phyloP scores from a whole-genome alignment of 2,797 vertebrate genomes.

The Rhinogobio ventralis region DNA sequence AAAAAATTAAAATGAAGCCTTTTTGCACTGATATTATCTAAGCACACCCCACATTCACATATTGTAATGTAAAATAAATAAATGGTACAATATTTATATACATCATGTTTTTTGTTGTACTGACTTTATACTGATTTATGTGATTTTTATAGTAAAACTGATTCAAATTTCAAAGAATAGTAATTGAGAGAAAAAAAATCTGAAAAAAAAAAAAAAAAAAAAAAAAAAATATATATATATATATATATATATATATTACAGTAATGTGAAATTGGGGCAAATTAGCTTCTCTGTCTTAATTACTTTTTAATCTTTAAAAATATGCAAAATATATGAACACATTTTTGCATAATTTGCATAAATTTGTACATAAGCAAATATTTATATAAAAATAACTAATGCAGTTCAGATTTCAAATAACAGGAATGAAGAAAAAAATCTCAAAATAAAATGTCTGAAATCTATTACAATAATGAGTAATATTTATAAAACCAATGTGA shows the following conservation, averaged over 20 bases:
- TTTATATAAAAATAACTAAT: neutral
- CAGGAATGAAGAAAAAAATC: neutral
- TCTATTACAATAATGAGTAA: neutral
- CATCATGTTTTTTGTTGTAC: neutral
- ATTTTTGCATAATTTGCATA: neutral
- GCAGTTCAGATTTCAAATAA: neutral
- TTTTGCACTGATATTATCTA: neutral
- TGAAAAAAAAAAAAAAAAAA: neutral
- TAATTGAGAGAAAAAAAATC: neutral
- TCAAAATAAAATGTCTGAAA: neutral
- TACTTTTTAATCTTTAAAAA: neutral
- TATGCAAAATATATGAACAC: neutral
- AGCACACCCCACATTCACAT: neutral
- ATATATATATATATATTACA: neutral
- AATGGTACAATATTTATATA: neutral
- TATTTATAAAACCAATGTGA: neutral
- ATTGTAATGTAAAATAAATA: neutral
- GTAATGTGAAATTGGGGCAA: neutral
- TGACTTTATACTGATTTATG: neutral
- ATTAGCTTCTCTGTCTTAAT: neutral
- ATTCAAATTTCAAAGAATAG: neutral
- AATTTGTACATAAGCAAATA: neutral
- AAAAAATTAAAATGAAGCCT: neutral
- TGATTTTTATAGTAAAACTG: neutral
- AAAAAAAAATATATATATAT: no score